Conservation (phyloP, 2,797 vertebrate genomes). For the Eurystomus glaucurus region DNA sequence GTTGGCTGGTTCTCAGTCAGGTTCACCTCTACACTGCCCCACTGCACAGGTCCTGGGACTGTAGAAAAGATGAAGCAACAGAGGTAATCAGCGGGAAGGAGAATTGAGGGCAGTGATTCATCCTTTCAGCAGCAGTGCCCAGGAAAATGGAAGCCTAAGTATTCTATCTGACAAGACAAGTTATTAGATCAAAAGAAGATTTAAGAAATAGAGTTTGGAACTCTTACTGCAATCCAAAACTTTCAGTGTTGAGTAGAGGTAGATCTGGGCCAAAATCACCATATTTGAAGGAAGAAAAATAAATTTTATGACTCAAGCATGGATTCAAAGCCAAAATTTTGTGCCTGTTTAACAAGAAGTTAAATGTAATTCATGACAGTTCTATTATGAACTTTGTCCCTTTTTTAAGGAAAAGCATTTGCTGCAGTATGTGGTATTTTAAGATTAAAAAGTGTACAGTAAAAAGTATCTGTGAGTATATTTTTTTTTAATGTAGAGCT, state of each 20-base stretch:
- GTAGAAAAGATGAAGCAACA: background rate
- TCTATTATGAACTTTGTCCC: background rate
- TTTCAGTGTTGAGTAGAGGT: background rate
- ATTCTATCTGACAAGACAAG: background rate
- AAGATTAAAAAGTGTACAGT: background rate
- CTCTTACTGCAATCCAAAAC: background rate
- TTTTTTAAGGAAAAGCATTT: background rate
- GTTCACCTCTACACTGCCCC: background rate
- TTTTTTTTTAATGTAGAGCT: background rate
- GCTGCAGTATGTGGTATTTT: background rate
- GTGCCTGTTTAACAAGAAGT: background rate
- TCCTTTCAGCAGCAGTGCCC: background rate
- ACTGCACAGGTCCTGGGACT: fast-evolving
- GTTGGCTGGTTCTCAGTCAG: background rate
- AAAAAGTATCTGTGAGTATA: background rate
- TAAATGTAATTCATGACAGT: background rate
- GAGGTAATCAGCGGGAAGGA: background rate
- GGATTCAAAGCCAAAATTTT: background rate
- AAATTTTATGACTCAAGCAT: background rate
- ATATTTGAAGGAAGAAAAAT: background rate
- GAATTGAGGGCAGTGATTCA: background rate
- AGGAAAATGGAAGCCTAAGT: background rate
- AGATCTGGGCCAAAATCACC: background rate
- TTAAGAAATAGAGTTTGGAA: background rate
- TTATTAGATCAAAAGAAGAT: background rate